Evolutionary conservation across 1,140 invertebrate genomes (phyloP).

Genomic region (Zaprionus ornatus): DNA sequence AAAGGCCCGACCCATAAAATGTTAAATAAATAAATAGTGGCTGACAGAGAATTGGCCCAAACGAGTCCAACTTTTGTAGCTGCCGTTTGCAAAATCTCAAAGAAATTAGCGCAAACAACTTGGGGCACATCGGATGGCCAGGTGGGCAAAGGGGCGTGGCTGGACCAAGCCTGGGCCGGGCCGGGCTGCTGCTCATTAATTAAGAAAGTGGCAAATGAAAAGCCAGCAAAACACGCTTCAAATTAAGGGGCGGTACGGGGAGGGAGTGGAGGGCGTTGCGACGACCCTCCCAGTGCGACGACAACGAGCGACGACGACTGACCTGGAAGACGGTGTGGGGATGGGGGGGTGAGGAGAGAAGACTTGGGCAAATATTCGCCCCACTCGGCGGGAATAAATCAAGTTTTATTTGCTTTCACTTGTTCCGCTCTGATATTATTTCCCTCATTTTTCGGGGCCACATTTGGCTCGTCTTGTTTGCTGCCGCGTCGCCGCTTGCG

Average conservation of each 20-base stretch:
- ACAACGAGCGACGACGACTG: constrained; percentile 30
- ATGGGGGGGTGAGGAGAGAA: neutral
- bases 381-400: constrained; percentile 62
- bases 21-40: constrained; percentile 80
- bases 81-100: constrained; percentile 61
- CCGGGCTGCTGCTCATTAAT: constrained; percentile 69
- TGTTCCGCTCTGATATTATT: constrained; percentile 67
- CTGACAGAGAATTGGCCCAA: constrained; percentile 55
- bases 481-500: constrained; percentile 63
- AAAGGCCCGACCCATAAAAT: constrained; percentile 65
- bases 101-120: constrained; percentile 74
- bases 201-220: constrained; percentile 81
- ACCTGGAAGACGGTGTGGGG: constrained; percentile 23
- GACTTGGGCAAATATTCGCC: constrained; percentile 11
- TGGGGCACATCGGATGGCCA: constrained; percentile 24
- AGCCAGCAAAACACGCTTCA: constrained; percentile 73
- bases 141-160: constrained; percentile 36
- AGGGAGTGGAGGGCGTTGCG: neutral
- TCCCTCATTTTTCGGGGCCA: constrained; percentile 50
- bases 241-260: constrained; percentile 33
- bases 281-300: constrained; percentile 32
- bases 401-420: constrained; percentile 79
- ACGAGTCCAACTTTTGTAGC: constrained; percentile 68
- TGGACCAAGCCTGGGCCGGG: neutral
- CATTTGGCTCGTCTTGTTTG: constrained; percentile 65